These are phyloP conservation scores for Sciurus carolinensis DNA, from an alignment of 2,797 vertebrate genomes.

Conservation along the genomic window DNA sequence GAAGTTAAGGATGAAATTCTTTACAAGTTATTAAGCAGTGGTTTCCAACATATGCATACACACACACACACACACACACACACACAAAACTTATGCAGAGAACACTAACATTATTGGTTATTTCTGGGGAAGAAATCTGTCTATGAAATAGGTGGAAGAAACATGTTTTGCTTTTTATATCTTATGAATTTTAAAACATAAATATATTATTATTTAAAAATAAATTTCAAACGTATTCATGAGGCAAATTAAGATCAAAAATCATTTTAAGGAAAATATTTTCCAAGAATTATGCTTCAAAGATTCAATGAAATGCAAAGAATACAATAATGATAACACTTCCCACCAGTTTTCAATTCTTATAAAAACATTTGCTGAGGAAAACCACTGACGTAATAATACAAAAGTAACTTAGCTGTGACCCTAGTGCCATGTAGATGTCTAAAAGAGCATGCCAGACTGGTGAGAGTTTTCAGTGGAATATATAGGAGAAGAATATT, in stretches of 20 bases:
- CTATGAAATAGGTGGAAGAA: background rate
- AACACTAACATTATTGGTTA: background rate
- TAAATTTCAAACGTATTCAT: constrained; percentile 12
- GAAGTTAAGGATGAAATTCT: background rate
- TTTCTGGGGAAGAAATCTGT: constrained; percentile 13
- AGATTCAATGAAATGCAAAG: constrained; percentile 49
- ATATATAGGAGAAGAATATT: background rate
- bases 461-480: constrained; percentile 12
- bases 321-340: constrained; percentile 29
- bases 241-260: constrained; percentile 53
- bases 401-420: constrained; percentile 58
- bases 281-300: constrained; percentile 43
- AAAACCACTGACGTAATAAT: constrained; percentile 51
- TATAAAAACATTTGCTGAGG: constrained; percentile 16
- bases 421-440: background rate
- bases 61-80: too few species aligned
- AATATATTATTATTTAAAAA: constrained; percentile 49
- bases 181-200: constrained; percentile 63
- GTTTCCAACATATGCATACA: background rate
- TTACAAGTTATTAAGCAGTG: background rate
- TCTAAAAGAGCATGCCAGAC: constrained; percentile 43
- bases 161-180: background rate
- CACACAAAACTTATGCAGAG: background rate
- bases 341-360: constrained; percentile 49
- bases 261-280: constrained; percentile 58